Evolutionary conservation across 2,888 invertebrate genomes (phyloP), one percentile per base, ranked within the genome.

Genomic region (Tiliacea citrago): DNA sequence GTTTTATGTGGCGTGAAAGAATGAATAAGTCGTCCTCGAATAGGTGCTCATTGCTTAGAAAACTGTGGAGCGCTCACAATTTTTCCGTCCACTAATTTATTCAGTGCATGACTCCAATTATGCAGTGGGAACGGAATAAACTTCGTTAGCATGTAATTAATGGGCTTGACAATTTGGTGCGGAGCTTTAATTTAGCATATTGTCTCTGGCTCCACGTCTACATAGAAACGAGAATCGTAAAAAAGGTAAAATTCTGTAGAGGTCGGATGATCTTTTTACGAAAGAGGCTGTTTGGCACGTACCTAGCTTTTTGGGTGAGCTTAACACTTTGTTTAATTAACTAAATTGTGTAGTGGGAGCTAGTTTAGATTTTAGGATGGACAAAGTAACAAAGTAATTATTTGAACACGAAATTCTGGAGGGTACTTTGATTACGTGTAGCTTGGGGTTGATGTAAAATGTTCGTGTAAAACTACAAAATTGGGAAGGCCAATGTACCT

Each of bases 81-180:
- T 86, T 81, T 83, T 82, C 68, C 67, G 9, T 73, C 58, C 69
- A 76, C 81, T 91, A 93, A 94, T 93, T 92, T 93, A 94, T 94
- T 93, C 94, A 90, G 91, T 91, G 93, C 93, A 93, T 94, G 93
- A 89, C 90, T 91, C 90, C 93, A 93, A 94, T 94, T 88, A 92
- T 91, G 88, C 91, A 91, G 91, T 90, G 92, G 92, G 89, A 90
- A 90, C 89, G 91, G 89, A 92, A 93, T 93, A 92, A 93, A 95
- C 92, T 94, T 93, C 92, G 93, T 94, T 93, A 92, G 92, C 93
- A 91, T 93, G 90, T 92, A 92, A 94, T 94, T 93, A 94, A 93
- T 91, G 88, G 89, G 82, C 89, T 88, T 89, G 90, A 90, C 92
- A 92, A 90, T 92, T 91, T 86, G 82, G 85, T 80, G 86, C 78